Conservation (phyloP, 2,888 invertebrate species). For the Ennomos fuscantarius region DNA sequence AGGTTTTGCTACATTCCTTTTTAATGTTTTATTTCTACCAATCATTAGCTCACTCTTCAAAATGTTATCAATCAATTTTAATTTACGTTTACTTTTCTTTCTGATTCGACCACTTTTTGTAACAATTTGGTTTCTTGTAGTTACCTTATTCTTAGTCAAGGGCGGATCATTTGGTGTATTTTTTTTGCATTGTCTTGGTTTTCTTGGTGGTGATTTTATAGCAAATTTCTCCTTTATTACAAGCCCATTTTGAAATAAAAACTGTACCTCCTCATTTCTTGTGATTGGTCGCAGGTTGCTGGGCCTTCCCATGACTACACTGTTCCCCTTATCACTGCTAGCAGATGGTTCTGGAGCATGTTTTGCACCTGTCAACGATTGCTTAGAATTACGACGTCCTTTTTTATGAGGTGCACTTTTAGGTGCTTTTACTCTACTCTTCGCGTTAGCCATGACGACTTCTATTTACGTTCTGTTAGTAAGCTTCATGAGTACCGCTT, state of each 20-base stretch:
- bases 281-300: conserved; percentile 46
- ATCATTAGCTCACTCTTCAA: conserved; percentile 71
- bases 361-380: conserved; percentile 59
- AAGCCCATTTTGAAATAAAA: conserved; percentile 56
- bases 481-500: conserved; percentile 55
- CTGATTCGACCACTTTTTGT: conserved; percentile 55
- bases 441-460: conserved; percentile 72
- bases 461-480: conserved; percentile 61
- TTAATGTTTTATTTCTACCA: conserved; percentile 42
- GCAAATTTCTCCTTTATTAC: conserved; percentile 45
- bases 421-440: conserved; percentile 67
- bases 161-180: conserved; percentile 13
- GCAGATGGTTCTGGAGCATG: conserved; percentile 40
- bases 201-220: conserved; percentile 23
- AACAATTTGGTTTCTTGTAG: conserved; percentile 37
- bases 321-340: conserved; percentile 41
- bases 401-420: conserved; percentile 58
- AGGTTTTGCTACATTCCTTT: conserved; percentile 23
- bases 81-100: conserved; percentile 52
- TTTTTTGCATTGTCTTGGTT: conserved; percentile 21
- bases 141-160: conserved; percentile 12
- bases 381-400: conserved; percentile 57
- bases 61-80: conserved; percentile 64
- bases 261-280: conserved; percentile 51
- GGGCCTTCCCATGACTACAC: conserved; percentile 48